Evolutionary conservation across 2,113 vertebrate species (phyloP), one percentile per base, ranked within the genome.

Genomic region (Saguinus midas): DNA sequence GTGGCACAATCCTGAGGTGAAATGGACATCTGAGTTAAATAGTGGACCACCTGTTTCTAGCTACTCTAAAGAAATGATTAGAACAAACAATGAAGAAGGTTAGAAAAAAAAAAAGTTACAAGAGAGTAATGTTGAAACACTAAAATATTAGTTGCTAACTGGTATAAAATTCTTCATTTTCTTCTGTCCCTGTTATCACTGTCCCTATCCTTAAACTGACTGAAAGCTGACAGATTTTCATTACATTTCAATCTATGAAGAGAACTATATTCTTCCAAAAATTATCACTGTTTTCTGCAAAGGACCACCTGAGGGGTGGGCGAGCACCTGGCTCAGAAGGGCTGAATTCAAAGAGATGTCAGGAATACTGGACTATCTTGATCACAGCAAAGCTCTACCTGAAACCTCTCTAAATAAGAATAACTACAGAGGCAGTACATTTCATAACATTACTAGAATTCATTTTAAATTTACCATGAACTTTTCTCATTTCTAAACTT

Each of bases 381-480:
- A 79, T 3, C 64, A 75, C 58, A 94, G 87, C 52, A 76, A 90
- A 92, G 76, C n/a, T 32, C 81, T 48, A 29, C 13, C n/a, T 70
- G 75, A 90, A 87, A 95, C 20, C 75, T 57, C 45, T 64, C 66
- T 87, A 76, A 90, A 81, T 32, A 61, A 81, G n/a, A 78, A 70
- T 35, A 90, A n/a, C n/a, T 48, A 78, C 12, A 94, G 35, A 90
- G 57, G 86, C 7, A 45, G 23, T n/a, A 76, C 10, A 80, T 70
- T 85, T 90, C 43, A 20, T 78, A 95, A 64, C 32, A 79, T 82
- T 55, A 50, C 11, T 52, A 81, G 29, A 80, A 94, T 75, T 57
- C 64, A 85, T 89, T 84, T 97, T 96, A 85, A 94, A 79, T 88
- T 81, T 55, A 86, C 58, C 76, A 92, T 1, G 66, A 72, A 86